These are phyloP conservation scores for Charanyca ferruginea DNA, from an alignment of 2,888 invertebrate genomes.

Conservation along the genomic window DNA sequence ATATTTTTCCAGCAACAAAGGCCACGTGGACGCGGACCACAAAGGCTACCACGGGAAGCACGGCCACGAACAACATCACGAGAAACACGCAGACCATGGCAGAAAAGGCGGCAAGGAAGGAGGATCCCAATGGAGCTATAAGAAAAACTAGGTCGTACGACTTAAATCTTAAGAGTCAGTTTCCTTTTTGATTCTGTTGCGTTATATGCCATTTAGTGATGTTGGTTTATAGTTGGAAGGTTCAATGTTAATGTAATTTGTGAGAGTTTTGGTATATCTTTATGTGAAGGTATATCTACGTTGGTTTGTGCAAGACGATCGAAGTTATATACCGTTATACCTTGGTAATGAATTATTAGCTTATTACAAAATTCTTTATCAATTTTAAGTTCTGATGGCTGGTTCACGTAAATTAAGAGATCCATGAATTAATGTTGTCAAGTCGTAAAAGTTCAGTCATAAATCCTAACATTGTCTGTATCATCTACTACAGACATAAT, in stretches of 20 bases:
- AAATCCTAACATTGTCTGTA: too few relatives aligned
- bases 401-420: not conserved
- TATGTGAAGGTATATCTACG: not conserved
- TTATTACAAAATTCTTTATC: not conserved
- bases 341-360: not conserved
- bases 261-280: slow-evolving; percentile 4
- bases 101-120: slow-evolving; percentile 92
- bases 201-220: slow-evolving; percentile 57
- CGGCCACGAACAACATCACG: slow-evolving; percentile 92
- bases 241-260: slow-evolving; percentile 7
- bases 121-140: slow-evolving; percentile 87
- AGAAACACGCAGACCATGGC: slow-evolving; percentile 91
- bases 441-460: too few relatives aligned
- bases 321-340: not conserved
- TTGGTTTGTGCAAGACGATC: not conserved
- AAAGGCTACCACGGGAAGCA: slow-evolving; percentile 92
- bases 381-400: not conserved
- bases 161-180: slow-evolving; percentile 45
- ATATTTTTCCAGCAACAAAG: slow-evolving; percentile 88
- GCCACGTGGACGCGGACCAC: slow-evolving; percentile 92
- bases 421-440: not conserved
- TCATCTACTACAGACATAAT: not conserved
- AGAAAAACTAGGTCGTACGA: slow-evolving; percentile 75
- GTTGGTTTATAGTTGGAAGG: slow-evolving; percentile 22
- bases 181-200: slow-evolving; percentile 48